A percentile compares a stretch with the other conserved stretches of the same genome.
These are phyloP conservation scores for Laodelphax striatellus DNA, from an alignment of 1,140 invertebrate genomes.

Conservation along the genomic window DNA sequence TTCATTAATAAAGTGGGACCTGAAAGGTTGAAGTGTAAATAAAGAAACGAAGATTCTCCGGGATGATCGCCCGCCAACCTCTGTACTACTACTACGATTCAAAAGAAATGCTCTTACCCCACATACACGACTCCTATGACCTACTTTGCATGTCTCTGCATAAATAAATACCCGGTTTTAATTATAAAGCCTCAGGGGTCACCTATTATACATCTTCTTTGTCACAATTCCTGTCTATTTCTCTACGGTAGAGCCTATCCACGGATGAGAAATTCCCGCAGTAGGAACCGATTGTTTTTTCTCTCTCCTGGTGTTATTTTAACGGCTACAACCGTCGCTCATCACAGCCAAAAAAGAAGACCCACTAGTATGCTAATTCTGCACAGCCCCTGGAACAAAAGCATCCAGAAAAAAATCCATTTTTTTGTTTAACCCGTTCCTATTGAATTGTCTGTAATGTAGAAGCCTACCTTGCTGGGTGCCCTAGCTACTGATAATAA, in stretches of 20 bases:
- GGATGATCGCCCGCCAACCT: neutral
- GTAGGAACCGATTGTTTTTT: neutral
- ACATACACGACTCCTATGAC: neutral
- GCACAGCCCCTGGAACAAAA: too few relatives aligned
- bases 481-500: too few relatives aligned
- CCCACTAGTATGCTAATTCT: too few relatives aligned
- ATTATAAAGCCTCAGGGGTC: neutral
- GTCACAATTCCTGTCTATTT: too few relatives aligned
- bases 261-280: neutral
- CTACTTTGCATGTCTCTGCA: conserved; percentile 1
- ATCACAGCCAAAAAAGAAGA: too few relatives aligned
- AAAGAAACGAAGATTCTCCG: neutral
- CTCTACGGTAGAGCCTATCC: too few relatives aligned
- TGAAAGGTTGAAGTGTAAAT: conserved; percentile 2
- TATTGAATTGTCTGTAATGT: too few relatives aligned
- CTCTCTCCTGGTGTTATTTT: neutral
- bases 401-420: too few relatives aligned
- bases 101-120: neutral
- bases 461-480: too few relatives aligned
- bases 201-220: neutral
- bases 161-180: conserved; percentile 1
- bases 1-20: neutral
- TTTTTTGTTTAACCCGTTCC: too few relatives aligned
- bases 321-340: conserved; percentile 1
- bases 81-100: too few relatives aligned